Percentiles rank a stretch among this genome's conserved stretches.
Conservation (phyloP, 2,113 vertebrate genomes). For the Corythornis cristatus region DNA sequence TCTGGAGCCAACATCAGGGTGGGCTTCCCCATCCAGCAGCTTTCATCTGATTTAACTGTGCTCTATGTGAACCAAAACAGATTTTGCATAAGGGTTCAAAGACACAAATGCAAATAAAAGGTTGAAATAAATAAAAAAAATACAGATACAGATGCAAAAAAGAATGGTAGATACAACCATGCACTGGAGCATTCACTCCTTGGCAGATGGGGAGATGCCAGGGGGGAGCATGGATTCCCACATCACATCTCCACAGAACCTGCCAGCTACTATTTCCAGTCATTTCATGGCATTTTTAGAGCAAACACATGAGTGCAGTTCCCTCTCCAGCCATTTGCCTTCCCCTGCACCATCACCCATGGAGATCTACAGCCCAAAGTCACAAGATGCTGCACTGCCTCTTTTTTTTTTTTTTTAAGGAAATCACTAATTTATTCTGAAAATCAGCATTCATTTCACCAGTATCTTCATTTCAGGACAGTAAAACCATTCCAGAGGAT, state of each 20-base stretch:
- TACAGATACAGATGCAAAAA: not conserved
- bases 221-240: not conserved
- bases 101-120: not conserved
- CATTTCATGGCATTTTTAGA: not conserved
- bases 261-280: not conserved
- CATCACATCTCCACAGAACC: not conserved
- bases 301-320: not conserved
- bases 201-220: not conserved
- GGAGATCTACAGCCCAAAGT: fast-evolving
- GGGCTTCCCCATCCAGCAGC: not conserved
- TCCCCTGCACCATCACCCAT: not conserved
- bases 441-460: not conserved
- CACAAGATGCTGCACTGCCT: not conserved
- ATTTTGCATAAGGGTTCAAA: not conserved
- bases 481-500: not conserved
- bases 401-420: not conserved
- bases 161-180: not conserved
- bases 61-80: not conserved
- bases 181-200: not conserved
- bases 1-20: not conserved
- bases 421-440: not conserved
- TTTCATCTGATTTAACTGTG: not conserved
- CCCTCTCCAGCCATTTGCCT: not conserved
- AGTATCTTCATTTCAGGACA: not conserved
- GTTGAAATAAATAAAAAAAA: not conserved